A percentile compares a stretch with the other conserved stretches of the same genome.
Conservation (phyloP, 2,888 invertebrate genomes). For the Hemaris fuciformis region DNA sequence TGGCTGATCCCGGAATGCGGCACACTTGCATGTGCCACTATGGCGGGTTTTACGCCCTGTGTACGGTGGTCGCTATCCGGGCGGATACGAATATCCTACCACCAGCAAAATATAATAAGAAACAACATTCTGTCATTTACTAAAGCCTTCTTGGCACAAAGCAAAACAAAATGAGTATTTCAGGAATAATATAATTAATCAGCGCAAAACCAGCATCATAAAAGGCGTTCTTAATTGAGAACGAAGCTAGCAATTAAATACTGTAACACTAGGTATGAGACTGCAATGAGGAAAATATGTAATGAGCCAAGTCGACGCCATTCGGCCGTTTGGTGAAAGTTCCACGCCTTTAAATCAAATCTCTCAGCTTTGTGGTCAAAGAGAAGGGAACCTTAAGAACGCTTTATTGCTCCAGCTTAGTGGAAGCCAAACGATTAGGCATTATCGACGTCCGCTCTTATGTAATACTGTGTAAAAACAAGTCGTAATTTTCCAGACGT, state of each 20-base stretch:
- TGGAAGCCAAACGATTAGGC: neutral
- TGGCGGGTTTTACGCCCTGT: too few relatives aligned
- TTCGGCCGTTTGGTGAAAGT: neutral
- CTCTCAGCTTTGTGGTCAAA: neutral
- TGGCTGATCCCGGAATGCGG: too few relatives aligned
- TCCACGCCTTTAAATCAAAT: neutral
- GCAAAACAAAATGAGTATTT: too few relatives aligned
- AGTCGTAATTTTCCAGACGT: constrained; percentile 23
- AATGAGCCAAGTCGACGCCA: neutral
- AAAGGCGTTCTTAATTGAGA: neutral
- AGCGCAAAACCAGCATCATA: too few relatives aligned
- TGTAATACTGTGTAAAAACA: constrained; percentile 22
- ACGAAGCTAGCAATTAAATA: neutral
- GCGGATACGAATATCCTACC: too few relatives aligned
- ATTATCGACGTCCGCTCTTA: constrained; percentile 19
- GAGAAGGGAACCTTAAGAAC: constrained; percentile 13
- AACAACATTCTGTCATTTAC: too few relatives aligned
- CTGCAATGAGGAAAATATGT: neutral
- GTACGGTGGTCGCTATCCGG: too few relatives aligned
- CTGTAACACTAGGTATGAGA: neutral
- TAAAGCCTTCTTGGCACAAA: too few relatives aligned
- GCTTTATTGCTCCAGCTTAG: constrained; percentile 17
- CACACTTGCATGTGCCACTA: too few relatives aligned
- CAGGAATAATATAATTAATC: too few relatives aligned
- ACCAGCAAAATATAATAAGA: too few relatives aligned